These are phyloP conservation scores for Corvus moneduloides DNA, from an alignment of 2,113 vertebrate species.

Conservation along the genomic window DNA sequence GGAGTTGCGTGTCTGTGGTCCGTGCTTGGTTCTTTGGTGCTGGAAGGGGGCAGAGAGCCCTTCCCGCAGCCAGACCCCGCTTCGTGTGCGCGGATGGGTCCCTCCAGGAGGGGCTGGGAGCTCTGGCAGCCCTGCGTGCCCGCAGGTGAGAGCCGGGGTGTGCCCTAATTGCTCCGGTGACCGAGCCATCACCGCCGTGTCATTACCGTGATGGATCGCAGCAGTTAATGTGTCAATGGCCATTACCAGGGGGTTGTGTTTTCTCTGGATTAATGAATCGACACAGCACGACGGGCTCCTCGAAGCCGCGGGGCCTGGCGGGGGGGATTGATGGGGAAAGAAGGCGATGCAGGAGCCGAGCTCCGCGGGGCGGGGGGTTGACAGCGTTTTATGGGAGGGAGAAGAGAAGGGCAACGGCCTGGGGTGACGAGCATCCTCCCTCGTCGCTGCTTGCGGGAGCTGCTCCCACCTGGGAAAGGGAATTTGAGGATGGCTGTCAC, in stretches of 20 bases:
- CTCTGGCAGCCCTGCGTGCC: fast-evolving
- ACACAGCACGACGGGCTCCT: neutral
- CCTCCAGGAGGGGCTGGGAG: neutral
- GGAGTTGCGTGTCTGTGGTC: fast-evolving
- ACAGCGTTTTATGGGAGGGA: neutral
- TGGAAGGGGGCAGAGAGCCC: neutral
- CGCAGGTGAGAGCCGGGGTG: neutral
- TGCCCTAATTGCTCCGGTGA: neutral
- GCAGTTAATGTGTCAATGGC: constrained; percentile 54
- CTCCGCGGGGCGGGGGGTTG: fast-evolving
- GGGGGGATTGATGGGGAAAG: neutral
- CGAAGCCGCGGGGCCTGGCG: neutral
- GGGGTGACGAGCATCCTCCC: neutral
- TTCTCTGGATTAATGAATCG: constrained; percentile 53
- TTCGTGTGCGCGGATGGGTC: fast-evolving
- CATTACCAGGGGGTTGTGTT: constrained; percentile 42
- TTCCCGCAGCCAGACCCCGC: neutral
- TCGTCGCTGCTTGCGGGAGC: neutral
- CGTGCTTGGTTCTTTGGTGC: neutral
- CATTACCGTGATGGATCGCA: constrained; percentile 41
- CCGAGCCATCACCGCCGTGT: neutral
- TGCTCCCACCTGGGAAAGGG: neutral
- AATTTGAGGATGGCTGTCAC: neutral
- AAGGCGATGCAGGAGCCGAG: neutral
- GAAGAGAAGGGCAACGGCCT: neutral